Evolutionary conservation across 2,888 invertebrate genomes (phyloP).

Genomic region (Ophraella communa): DNA sequence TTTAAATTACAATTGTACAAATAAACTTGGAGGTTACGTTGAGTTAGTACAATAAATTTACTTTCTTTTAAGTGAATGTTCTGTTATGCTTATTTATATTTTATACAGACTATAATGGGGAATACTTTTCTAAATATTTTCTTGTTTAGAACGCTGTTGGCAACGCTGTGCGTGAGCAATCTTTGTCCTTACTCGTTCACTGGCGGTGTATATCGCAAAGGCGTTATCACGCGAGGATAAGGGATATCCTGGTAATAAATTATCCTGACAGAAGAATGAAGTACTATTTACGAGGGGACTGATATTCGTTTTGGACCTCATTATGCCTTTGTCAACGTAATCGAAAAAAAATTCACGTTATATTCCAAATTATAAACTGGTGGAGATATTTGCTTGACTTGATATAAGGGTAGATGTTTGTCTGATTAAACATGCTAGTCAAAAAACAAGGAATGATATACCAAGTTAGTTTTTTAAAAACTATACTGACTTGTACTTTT

Average conservation of each 20-base stretch:
- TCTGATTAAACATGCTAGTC: too few relatives aligned
- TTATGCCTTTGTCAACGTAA: conserved; percentile 53
- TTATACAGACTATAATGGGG: too few relatives aligned
- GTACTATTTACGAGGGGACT: conserved; percentile 36
- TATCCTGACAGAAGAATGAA: conserved; percentile 47
- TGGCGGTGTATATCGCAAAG: conserved; percentile 43
- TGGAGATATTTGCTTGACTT: background rate
- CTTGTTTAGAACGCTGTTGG: conserved; percentile 3
- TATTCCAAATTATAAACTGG: conserved; percentile 26
- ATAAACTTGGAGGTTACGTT: too few relatives aligned
- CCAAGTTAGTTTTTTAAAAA: too few relatives aligned
- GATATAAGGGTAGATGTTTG: background rate
- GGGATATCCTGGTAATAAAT: conserved; percentile 58
- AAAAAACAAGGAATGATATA: too few relatives aligned
- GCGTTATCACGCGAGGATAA: conserved; percentile 57
- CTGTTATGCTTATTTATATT: too few relatives aligned
- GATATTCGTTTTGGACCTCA: conserved; percentile 50
- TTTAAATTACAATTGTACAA: too few relatives aligned
- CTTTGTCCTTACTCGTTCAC: conserved; percentile 5
- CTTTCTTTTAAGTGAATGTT: too few relatives aligned
- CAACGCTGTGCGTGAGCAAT: conserved; percentile 48
- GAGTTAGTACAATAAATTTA: too few relatives aligned
- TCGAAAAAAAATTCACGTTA: conserved; percentile 47
- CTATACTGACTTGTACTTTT: too few relatives aligned
- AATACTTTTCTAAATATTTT: background rate